Base-by-base conservation (phyloP, 1,140 invertebrate species). In the Bombus ignitus region DNA sequence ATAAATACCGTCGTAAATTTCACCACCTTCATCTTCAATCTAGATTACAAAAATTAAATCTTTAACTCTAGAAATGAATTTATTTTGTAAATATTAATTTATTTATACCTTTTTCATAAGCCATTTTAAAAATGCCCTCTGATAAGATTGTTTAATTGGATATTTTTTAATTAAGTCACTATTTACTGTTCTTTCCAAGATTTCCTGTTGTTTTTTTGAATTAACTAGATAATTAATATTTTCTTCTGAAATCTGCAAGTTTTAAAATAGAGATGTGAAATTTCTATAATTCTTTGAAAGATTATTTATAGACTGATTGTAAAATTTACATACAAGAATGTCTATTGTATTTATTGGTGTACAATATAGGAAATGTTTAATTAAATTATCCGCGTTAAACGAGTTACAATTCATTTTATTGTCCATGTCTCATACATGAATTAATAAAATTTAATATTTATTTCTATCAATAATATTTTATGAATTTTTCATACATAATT, bases 101-200 rank as follows among this genome's bases (percentile, higher is more conserved):
- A 9, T 70, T 44, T 62, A 39, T 91, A 94, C 94, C 88, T 92
- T 90, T 57, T 93, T 78, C 25, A 96, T 95, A 44, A 96, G 73
- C 77, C 88, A 83, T 91, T 96, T 96, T 68, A 96, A 86, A 92
- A 96, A 96, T 53, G 92, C 90, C 89, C 92, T 94, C 86, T 95
- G 95, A 90, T 96, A 96, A 3, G 94, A 94, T 68, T 90, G 87
- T 90, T 95, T 95, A 39, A 96, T 84, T 22, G 96, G 95, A 90
- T 94, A 95, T 78, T 93, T 93, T 42, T 92, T 84, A 66, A 95
- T 90, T 22, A 94, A 53, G 6, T 92, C 77, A 81, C 91, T 92
- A 78, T 95, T 92, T 37, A 96, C 90, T n/a, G 95, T 96, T 32
- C 84, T 88, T 75, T 94, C 87, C 28, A 96, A 83, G 74, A 96